phyloP scores from a whole-genome alignment of 2,113 vertebrate species.

The Platysteira castanea region DNA sequence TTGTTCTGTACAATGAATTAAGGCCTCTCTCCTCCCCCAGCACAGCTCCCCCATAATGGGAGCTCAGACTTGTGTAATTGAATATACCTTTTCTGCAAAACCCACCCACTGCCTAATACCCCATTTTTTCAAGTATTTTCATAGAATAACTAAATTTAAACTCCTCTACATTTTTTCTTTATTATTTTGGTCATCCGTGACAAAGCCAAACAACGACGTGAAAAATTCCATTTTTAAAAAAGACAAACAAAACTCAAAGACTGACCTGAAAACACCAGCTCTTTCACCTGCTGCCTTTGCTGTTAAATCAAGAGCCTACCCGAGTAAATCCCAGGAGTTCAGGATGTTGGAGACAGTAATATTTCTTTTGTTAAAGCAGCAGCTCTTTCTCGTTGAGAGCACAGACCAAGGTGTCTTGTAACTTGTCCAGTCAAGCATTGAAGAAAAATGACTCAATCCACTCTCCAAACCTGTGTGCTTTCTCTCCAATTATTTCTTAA shows the following conservation, averaged over 20 bases:
- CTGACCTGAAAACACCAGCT: not conserved
- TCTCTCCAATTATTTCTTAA: constrained; percentile 71
- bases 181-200: not conserved
- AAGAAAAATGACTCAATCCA: constrained; percentile 70
- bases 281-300: constrained; percentile 39
- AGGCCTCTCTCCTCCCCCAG: not conserved
- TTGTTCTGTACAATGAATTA: not conserved
- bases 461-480: constrained; percentile 59
- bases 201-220: not conserved
- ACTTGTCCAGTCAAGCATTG: constrained; percentile 53
- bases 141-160: not conserved
- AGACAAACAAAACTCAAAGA: not conserved
- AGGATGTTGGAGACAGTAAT: not conserved
- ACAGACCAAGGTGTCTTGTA: constrained; percentile 42
- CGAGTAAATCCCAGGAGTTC: not conserved
- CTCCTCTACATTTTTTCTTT: not conserved
- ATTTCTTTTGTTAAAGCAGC: constrained; percentile 39
- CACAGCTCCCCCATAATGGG: not conserved
- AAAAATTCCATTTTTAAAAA: not conserved
- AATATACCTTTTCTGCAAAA: not conserved
- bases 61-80: not conserved
- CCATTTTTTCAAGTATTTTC: not conserved
- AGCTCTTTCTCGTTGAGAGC: constrained; percentile 35
- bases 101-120: not conserved
- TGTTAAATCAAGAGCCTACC: constrained; percentile 23